Evolutionary conservation across 2,113 vertebrate genomes (phyloP), one percentile per base, ranked within the genome.

Genomic region (Lepus americanus): DNA sequence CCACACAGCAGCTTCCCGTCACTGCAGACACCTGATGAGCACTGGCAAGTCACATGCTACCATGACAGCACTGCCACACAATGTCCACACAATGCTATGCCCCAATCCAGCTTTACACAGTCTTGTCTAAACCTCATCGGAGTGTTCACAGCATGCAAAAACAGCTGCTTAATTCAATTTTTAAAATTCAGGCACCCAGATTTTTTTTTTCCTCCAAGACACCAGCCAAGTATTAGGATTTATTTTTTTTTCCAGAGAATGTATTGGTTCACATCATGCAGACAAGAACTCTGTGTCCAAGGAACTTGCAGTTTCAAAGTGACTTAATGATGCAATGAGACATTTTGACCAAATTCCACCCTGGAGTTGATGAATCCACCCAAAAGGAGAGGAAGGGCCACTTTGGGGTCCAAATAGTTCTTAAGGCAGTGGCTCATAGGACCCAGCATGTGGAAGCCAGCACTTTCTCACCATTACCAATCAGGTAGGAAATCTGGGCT

Each of bases 281-380:
- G 96, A 97, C 90, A 96, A 82, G 95, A 94, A 97, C 95, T 89
- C 76, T 89, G 25, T 95, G 96, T 97, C 92, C 91, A 89, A 89
- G 97, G 93, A 94, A 96, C 94, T 92, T 94, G 77, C 86, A 72
- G 79, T 96, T 92, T 89, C 91, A 94, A 86, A 96, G 96, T 1
- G 12, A 79, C 36, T 22, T 64, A 66, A 89, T 95, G 96, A 94
- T 61, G 92, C 82, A 97, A 95, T 91, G 90, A 95, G 94, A 94
- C 90, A 90, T 88, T 92, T 92, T 88, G 92, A 92, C 85, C 79
- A 89, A 92, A 94, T 89, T 97, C 93, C 94, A 89, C 63, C 59
- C 91, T 76, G 79, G 61, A 67, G 79, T 70, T 95, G 70, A 92
- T 25, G 74, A 92, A 66, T 59, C 88, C 89, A 86, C 88, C 95